phyloP scores from a whole-genome alignment of 2,797 vertebrate genomes.

The Pygocentrus nattereri region DNA sequence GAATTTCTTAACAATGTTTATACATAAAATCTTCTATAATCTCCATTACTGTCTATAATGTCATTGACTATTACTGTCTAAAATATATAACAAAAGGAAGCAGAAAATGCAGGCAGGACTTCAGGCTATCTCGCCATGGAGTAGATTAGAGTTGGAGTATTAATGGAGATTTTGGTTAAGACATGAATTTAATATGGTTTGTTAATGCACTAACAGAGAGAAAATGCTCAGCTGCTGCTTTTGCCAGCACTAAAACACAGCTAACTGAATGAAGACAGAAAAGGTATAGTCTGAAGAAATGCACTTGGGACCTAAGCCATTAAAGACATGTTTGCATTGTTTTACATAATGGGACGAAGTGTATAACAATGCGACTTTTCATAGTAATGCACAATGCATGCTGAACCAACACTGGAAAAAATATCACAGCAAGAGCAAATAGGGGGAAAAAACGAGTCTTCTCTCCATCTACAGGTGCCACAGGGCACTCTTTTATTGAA shows the following conservation, averaged over 20 bases:
- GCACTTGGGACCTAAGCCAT: neutral
- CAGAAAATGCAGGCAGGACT: no score
- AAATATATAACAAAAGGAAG: no score
- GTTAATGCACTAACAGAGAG: neutral
- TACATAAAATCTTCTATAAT: no score
- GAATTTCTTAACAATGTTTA: no score
- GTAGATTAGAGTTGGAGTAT: neutral
- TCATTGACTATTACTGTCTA: no score
- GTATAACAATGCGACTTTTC: neutral
- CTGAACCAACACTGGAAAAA: neutral
- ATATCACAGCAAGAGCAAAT: neutral
- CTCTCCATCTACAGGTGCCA: constrained; percentile 23
- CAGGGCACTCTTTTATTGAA: constrained; percentile 21
- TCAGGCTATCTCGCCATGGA: no score
- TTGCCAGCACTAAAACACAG: neutral
- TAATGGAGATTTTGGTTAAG: neutral
- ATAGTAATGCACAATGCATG: neutral
- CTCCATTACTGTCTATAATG: no score
- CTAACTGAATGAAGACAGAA: neutral
- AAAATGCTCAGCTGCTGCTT: neutral
- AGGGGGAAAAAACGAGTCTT: neutral
- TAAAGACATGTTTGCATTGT: neutral
- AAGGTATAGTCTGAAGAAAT: neutral
- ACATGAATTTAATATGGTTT: neutral
- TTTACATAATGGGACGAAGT: neutral